Evolutionary conservation across 2,888 invertebrate species (phyloP).

Genomic region (Stramonita haemastoma): DNA sequence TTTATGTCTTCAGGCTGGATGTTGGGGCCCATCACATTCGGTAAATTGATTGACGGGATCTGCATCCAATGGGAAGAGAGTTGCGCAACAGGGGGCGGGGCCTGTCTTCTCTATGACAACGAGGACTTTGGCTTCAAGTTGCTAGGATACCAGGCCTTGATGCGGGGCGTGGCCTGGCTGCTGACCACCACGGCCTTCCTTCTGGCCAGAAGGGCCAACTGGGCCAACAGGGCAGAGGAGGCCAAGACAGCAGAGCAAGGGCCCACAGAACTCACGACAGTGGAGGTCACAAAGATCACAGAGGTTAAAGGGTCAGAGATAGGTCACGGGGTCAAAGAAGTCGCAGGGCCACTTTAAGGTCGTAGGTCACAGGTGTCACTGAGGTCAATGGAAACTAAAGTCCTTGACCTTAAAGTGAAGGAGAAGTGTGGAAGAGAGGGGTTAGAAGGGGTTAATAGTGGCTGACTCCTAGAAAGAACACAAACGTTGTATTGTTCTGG

Average conservation of each 20-base stretch:
- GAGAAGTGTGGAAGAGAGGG: too few species aligned
- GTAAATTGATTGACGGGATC: conserved; percentile 32
- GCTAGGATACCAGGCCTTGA: conserved; percentile 24
- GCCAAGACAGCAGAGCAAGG: not conserved
- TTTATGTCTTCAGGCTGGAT: not conserved
- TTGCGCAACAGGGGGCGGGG: not conserved
- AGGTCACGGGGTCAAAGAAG: too few species aligned
- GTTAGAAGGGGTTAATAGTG: too few species aligned
- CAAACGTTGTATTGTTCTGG: too few species aligned
- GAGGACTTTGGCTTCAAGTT: conserved; percentile 25
- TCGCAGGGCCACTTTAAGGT: too few species aligned
- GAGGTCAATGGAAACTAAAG: too few species aligned
- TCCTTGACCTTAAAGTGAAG: too few species aligned
- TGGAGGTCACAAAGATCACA: too few species aligned
- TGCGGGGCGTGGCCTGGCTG: conserved; percentile 13
- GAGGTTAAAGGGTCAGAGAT: too few species aligned
- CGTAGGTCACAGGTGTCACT: too few species aligned
- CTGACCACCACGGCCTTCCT: not conserved
- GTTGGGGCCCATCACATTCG: conserved; percentile 18
- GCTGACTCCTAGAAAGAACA: too few species aligned
- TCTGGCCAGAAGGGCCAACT: not conserved
- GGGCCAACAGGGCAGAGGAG: not conserved
- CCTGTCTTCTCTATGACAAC: conserved; percentile 42
- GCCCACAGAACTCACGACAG: too few species aligned
- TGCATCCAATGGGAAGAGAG: conserved; percentile 36